A percentile compares a stretch with the other conserved stretches of the same genome.
Evolutionary conservation across 2,888 invertebrate species (phyloP).

Genomic region (Callimorpha dominula): DNA sequence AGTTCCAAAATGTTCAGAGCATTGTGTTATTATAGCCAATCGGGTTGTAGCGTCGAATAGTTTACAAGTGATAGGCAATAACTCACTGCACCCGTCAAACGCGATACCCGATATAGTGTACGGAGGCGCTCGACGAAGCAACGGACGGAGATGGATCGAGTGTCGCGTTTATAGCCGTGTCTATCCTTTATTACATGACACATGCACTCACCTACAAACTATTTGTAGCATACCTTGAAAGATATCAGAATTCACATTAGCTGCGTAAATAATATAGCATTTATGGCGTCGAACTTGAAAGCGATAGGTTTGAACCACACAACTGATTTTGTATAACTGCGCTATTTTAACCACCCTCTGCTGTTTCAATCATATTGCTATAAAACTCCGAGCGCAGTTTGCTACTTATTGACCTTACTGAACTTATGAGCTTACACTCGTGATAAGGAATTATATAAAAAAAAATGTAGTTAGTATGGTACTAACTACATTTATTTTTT

Average conservation of each 20-base stretch:
- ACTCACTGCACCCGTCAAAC: background rate
- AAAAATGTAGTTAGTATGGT: too few species aligned
- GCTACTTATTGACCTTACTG: background rate
- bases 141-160: constrained; percentile 1
- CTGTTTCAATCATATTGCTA: background rate
- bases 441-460: background rate
- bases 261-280: too few species aligned
- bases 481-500: too few species aligned
- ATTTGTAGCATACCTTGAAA: background rate
- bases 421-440: background rate
- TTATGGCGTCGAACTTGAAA: too few species aligned
- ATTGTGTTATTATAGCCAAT: background rate
- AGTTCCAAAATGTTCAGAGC: background rate
- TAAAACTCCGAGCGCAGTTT: background rate
- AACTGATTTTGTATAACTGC: background rate
- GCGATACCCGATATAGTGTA: background rate
- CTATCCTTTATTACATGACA: background rate
- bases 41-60: background rate
- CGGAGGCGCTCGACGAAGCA: background rate
- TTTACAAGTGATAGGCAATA: background rate
- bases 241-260: too few species aligned
- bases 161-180: background rate
- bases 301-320: too few species aligned
- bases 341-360: background rate
- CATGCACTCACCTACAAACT: background rate